Evolutionary conservation across 1,140 invertebrate genomes (phyloP).

Genomic region (Cyphomyrmex costatus): DNA sequence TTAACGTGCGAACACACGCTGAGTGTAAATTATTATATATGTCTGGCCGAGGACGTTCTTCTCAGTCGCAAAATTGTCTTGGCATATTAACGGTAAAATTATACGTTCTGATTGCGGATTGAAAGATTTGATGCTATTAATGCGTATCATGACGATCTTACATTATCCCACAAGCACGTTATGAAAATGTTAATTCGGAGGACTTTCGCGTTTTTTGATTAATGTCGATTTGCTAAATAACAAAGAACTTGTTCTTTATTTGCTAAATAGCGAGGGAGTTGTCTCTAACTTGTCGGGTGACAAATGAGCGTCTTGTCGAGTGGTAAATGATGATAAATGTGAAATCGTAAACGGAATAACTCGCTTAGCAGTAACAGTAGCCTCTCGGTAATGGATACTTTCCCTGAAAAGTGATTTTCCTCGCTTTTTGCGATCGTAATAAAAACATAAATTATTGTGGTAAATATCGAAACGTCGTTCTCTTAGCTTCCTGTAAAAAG

Average conservation of each 20-base stretch:
- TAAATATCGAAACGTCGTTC: background rate
- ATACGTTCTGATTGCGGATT: background rate
- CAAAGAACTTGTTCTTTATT: background rate
- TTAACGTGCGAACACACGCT: background rate
- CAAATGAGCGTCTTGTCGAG: conserved; percentile 2
- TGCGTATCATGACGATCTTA: background rate
- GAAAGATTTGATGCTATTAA: background rate
- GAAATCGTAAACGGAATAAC: conserved; percentile 10
- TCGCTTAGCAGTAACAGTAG: background rate
- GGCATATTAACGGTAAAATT: conserved; percentile 18
- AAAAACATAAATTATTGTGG: conserved; percentile 14
- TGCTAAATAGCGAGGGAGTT: background rate
- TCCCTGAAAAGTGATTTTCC: conserved; percentile 24
- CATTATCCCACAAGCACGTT: background rate
- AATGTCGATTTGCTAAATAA: background rate
- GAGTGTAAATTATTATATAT: background rate
- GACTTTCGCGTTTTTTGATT: background rate
- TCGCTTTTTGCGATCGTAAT: background rate
- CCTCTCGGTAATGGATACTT: background rate
- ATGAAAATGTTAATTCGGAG: background rate
- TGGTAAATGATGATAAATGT: conserved; percentile 13
- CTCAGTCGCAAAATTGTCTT: conserved; percentile 10
- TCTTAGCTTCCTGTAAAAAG: background rate
- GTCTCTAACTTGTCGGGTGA: background rate
- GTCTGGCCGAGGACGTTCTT: background rate